Evolutionary conservation across 2,888 invertebrate genomes (phyloP).

Genomic region (Hofmannophila pseudospretella): DNA sequence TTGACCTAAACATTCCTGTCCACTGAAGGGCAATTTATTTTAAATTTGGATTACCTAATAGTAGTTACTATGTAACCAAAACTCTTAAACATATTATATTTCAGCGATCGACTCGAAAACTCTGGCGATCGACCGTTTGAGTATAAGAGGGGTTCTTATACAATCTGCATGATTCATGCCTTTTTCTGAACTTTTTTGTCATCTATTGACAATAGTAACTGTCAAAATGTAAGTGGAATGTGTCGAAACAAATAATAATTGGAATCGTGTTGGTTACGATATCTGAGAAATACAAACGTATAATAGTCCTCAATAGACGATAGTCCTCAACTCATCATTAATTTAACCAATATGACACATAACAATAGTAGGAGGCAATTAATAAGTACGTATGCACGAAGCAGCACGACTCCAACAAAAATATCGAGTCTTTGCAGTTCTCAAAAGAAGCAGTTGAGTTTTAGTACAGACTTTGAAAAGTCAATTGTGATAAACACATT

Average conservation of each 20-base stretch:
- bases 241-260: background rate
- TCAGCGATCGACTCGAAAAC: too few species aligned
- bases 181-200: too few species aligned
- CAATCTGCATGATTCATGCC: too few species aligned
- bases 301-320: background rate
- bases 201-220: background rate
- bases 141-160: too few species aligned
- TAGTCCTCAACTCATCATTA: background rate
- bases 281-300: background rate
- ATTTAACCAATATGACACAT: background rate
- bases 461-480: slow-evolving; percentile 47
- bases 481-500: slow-evolving; percentile 43
- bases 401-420: background rate
- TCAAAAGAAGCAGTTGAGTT: slow-evolving; percentile 19
- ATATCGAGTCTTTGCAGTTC: background rate
- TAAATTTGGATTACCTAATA: too few species aligned
- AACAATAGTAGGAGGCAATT: background rate
- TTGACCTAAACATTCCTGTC: too few species aligned
- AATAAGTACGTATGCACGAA: background rate
- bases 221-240: background rate
- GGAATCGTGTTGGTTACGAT: background rate
- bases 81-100: too few species aligned
- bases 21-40: too few species aligned
- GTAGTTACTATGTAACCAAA: too few species aligned
- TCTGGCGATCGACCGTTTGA: too few species aligned